These are phyloP conservation scores for Alethe diademata DNA, from an alignment of 2,113 vertebrate genomes.

Conservation along the genomic window DNA sequence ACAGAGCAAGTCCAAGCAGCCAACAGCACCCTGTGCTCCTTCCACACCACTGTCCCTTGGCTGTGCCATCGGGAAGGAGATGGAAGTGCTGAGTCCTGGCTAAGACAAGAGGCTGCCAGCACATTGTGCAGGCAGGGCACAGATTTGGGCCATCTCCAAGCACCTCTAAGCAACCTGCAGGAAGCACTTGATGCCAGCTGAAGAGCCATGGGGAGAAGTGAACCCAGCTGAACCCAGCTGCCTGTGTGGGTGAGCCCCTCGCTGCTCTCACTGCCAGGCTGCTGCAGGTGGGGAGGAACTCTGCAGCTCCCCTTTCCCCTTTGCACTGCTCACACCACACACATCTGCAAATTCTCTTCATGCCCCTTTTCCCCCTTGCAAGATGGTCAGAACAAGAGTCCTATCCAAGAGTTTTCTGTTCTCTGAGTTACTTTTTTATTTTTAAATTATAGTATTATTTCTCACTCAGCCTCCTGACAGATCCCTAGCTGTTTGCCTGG, in stretches of 20 bases:
- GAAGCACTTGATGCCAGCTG: not conserved
- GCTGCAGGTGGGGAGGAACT: not conserved
- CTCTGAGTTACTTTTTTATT: not conserved
- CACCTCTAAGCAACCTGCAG: not conserved
- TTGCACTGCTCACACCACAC: not conserved
- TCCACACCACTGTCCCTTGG: not conserved
- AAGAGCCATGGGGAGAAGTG: not conserved
- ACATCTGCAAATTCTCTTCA: not conserved
- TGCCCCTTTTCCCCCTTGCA: not conserved
- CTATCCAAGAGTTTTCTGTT: not conserved
- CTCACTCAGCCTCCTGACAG: not conserved
- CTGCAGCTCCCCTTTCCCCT: not conserved
- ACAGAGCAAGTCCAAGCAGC: not conserved
- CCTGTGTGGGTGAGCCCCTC: accelerated
- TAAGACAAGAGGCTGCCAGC: not conserved
- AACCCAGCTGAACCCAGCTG: not conserved
- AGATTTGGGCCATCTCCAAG: not conserved
- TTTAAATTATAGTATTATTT: not conserved
- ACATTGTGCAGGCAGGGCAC: not conserved
- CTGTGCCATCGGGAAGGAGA: accelerated
- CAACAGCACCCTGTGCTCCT: not conserved
- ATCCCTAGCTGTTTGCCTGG: not conserved
- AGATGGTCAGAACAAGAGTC: not conserved
- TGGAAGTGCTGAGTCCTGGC: not conserved
- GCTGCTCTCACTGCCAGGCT: accelerated